These are phyloP conservation scores for Meloidogyne hapla DNA, from an alignment of 1,140 invertebrate species.

Conservation along the genomic window DNA sequence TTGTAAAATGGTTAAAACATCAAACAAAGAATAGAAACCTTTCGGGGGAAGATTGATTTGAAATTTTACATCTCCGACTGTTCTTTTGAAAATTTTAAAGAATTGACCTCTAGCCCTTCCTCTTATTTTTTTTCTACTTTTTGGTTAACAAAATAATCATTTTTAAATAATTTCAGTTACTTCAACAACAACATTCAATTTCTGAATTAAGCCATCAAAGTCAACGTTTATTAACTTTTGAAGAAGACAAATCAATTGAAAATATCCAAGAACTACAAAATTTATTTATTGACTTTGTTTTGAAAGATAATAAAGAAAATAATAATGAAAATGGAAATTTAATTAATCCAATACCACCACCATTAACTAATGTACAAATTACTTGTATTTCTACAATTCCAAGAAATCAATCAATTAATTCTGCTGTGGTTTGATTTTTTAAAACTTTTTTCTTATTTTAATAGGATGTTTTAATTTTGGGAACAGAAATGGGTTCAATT, in stretches of 20 bases:
- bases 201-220: constrained; percentile 32
- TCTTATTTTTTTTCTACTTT: too few relatives aligned
- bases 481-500: constrained; percentile 42
- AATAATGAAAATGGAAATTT: background rate
- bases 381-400: constrained; percentile 41
- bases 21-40: too few relatives aligned
- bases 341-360: background rate
- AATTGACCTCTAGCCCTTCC: too few relatives aligned
- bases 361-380: constrained; percentile 38
- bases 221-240: constrained; percentile 41
- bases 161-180: constrained; percentile 35
- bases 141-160: too few relatives aligned
- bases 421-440: constrained; percentile 25
- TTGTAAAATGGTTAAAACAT: too few relatives aligned
- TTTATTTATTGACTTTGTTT: constrained; percentile 28
- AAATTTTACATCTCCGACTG: too few relatives aligned
- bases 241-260: background rate
- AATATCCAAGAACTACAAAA: constrained; percentile 15
- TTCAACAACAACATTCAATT: constrained; percentile 32
- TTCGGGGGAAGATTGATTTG: too few relatives aligned
- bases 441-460: background rate
- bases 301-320: background rate
- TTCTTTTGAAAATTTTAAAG: too few relatives aligned
- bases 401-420: constrained; percentile 34
- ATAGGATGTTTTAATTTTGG: constrained; percentile 44